phyloP scores from a whole-genome alignment of 1,140 invertebrate species.

The Zaprionus tsacasi region DNA sequence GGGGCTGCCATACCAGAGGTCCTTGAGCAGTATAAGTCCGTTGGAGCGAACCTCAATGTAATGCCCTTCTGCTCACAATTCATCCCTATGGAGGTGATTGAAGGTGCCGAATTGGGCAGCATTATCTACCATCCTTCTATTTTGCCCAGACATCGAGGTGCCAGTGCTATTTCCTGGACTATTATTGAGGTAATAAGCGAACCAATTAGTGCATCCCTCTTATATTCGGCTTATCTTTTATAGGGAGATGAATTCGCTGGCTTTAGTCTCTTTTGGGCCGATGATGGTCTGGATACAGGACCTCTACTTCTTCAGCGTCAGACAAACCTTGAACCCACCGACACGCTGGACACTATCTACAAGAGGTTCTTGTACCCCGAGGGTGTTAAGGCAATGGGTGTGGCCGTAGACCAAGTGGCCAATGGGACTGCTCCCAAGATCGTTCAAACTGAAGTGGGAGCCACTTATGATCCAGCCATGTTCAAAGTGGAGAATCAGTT shows the following conservation, averaged over 20 bases:
- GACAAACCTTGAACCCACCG: conserved; percentile 92
- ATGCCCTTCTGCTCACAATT: conserved; percentile 98
- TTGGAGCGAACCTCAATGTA: conserved; percentile 96
- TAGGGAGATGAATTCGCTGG: conserved; percentile 94
- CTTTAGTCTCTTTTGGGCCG: conserved; percentile 97
- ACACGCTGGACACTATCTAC: conserved; percentile 96
- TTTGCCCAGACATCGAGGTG: conserved; percentile 95
- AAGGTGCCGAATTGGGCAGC: conserved; percentile 91
- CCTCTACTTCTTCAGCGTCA: conserved; percentile 94
- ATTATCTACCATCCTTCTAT: conserved; percentile 99
- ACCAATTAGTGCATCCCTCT: neutral
- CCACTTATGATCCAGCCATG: conserved; percentile 95
- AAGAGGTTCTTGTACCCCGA: conserved; percentile 91
- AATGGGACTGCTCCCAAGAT: conserved; percentile 92
- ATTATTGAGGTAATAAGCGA: conserved; percentile 88
- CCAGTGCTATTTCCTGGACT: conserved; percentile 98
- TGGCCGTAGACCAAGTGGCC: conserved; percentile 96
- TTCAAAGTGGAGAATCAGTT: conserved; percentile 93
- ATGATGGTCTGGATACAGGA: conserved; percentile 98
- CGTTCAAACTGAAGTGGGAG: conserved; percentile 92
- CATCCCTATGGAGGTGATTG: conserved; percentile 98
- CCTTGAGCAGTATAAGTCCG: conserved; percentile 92
- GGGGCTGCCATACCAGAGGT: conserved; percentile 93
- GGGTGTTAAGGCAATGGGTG: conserved; percentile 84
- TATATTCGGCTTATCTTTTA: neutral